phyloP scores from a whole-genome alignment of 1,140 invertebrate species.

The Drosophila malerkotliana region DNA sequence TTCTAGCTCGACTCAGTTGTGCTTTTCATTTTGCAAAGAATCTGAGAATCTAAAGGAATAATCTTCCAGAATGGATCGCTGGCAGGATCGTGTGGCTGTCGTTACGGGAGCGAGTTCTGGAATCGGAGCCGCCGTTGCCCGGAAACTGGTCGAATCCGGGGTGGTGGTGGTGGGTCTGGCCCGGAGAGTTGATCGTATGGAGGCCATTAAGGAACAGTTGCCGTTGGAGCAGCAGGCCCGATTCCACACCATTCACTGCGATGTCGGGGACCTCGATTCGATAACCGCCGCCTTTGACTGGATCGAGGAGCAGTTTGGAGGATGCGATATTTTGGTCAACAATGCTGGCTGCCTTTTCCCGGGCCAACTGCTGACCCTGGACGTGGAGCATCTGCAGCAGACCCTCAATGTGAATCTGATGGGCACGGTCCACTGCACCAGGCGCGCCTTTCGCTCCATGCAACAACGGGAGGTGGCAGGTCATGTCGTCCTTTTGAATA shows the following conservation, averaged over 20 bases:
- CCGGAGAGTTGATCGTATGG: conserved; percentile 86
- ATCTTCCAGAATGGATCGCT: conserved; percentile 85
- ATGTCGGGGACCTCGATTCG: conserved; percentile 87
- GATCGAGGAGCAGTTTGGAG: conserved; percentile 86
- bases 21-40: neutral
- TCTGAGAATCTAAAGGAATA: too few relatives aligned
- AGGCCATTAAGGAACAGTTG: conserved; percentile 80
- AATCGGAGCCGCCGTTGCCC: conserved; percentile 87
- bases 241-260: conserved; percentile 85
- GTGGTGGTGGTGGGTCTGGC: conserved; percentile 89
- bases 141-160: conserved; percentile 86
- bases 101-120: conserved; percentile 89
- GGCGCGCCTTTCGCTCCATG: conserved; percentile 89
- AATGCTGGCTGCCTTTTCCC: conserved; percentile 87
- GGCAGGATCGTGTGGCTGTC: conserved; percentile 86
- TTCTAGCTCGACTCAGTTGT: conserved; percentile 9
- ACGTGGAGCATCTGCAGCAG: conserved; percentile 48
- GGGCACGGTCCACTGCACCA: conserved; percentile 87
- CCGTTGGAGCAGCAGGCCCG: conserved; percentile 65
- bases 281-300: conserved; percentile 88
- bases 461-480: conserved; percentile 87
- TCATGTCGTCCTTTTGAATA: conserved; percentile 85
- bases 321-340: conserved; percentile 89
- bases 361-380: conserved; percentile 55
- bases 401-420: conserved; percentile 89